Base-by-base conservation (phyloP, 1,140 invertebrate species). In the Lepidurus apus region DNA sequence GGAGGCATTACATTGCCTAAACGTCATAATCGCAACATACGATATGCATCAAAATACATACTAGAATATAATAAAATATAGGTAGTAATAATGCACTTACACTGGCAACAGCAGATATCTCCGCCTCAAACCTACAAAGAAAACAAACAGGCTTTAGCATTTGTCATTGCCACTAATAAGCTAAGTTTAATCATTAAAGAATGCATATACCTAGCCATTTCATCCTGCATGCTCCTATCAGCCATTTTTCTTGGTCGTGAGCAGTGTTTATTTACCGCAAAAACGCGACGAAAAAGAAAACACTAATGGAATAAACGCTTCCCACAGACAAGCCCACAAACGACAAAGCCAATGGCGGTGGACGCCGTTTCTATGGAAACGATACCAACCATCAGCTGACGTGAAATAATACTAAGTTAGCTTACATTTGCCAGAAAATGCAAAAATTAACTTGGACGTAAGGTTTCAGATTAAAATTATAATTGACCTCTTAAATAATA, bases 91-190 rank as follows among this genome's bases (percentile, higher is more conserved):
- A 85, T 34, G 86, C 85, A 34, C 88, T 85, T 47, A 88, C 84
- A 79, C 88, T 76, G n/a, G 85, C 83, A 75, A 86, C 86, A 76
- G 89, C 89, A 7, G 92, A 91, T 80, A 94, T 94, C 86, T 95
- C 93, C n/a, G 93, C 92, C 83, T 95, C 93, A 85, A 95, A 95
- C 81, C 92, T 93, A 81, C 11, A 82, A 82, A 42, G 79, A 45
- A 81, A 79, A 79, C 83, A 10, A 74, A 74, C 74, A 79, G 74
- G 43, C 21, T 10, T 80, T 43, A 74, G n/a, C 45, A 42, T 74
- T n/a, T n/a, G 65, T 42, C 43, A 77, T 78, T 45, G 24, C 45
- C 74, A 79, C 13, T 47, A 43, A 43, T 77, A 76, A 21, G n/a
- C n/a, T n/a, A n/a, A 4, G 11, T 24, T 81, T 65, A 75, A 80